phyloP scores from a whole-genome alignment of 2,888 invertebrate genomes.

The Eupeodes luniger region DNA sequence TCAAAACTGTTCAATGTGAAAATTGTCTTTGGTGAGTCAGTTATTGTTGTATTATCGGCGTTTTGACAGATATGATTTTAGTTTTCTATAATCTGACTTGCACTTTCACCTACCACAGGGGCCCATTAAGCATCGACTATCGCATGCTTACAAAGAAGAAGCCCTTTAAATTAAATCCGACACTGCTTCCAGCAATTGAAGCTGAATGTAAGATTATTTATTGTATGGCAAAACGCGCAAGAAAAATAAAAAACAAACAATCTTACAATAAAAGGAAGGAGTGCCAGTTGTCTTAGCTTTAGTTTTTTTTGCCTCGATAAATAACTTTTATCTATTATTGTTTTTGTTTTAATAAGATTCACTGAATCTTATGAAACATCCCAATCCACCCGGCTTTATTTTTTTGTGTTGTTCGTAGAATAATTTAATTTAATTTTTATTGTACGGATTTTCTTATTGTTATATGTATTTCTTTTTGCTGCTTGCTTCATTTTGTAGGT shows the following conservation, averaged over 20 bases:
- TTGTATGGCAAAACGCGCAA: neutral
- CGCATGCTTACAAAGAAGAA: too few species aligned
- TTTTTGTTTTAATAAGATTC: conserved; percentile 22
- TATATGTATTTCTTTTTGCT: neutral
- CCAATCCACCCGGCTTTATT: neutral
- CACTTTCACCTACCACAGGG: too few species aligned
- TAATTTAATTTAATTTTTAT: conserved; percentile 8
- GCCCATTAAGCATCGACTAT: too few species aligned
- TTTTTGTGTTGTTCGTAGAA: neutral
- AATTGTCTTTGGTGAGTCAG: too few species aligned
- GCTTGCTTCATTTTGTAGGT: neutral
- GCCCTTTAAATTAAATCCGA: neutral
- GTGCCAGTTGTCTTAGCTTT: conserved; percentile 27
- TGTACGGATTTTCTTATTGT: conserved; percentile 4
- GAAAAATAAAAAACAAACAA: neutral
- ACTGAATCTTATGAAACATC: conserved; percentile 31
- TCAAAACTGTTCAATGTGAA: too few species aligned
- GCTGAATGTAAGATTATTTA: conserved; percentile 1
- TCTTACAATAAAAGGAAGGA: conserved; percentile 15
- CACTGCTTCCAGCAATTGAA: neutral
- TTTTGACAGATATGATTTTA: too few species aligned
- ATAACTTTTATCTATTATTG: conserved; percentile 35
- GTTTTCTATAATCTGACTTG: too few species aligned
- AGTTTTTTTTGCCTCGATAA: conserved; percentile 39
- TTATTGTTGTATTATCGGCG: too few species aligned